Base-by-base conservation (phyloP, 2,113 vertebrate species). In the Mirza zaza region DNA sequence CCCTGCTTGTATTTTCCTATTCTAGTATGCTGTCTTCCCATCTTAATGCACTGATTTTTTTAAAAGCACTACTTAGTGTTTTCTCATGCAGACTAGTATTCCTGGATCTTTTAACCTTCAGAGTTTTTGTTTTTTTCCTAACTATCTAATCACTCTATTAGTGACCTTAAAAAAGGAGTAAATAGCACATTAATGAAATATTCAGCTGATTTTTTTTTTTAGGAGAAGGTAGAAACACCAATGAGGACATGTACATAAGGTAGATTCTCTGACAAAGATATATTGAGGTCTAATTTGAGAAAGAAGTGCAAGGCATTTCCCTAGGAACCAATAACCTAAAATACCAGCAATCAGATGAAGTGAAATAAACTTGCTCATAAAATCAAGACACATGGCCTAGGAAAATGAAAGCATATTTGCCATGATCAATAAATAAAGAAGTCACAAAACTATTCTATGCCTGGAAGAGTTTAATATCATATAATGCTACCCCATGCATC, bases 291-390 rank as follows among this genome's bases (percentile, higher is more conserved):
- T 86, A 84, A 95, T 48, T 95, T 93, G 80, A 59, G 45, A 86
- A 65, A 68, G 25, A 95, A 94, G 76, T 81, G 34, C 10, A 90
- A 32, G 63, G 7, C 93, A 94, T 81, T 96, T 96, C 39, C 71
- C 57, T 77, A 70, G 52, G 34, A 95, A 84, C 15, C 39, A 82
- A 92, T 94, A 77, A 95, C 63, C 29, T 77, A 95, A 97, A 95
- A 91, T 87, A 87, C 9, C 17, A 88, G 57, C 91, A 45, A 92
- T 93, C 50, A 92, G 42, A 91, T 95, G 57, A 93, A 96, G 50
- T 42, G 8, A 94, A 97, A 94, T 89, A 86, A 87, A 67, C 52
- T 96, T 95, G 48, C 21, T 94, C 68, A 80, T 83, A 95, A 97
- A 94, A 95, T 80, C 36, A 89, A 95, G 55, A 83, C 15, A 34